These are phyloP conservation scores for Pavo muticus DNA, from an alignment of 2,113 vertebrate species.

Conservation along the genomic window DNA sequence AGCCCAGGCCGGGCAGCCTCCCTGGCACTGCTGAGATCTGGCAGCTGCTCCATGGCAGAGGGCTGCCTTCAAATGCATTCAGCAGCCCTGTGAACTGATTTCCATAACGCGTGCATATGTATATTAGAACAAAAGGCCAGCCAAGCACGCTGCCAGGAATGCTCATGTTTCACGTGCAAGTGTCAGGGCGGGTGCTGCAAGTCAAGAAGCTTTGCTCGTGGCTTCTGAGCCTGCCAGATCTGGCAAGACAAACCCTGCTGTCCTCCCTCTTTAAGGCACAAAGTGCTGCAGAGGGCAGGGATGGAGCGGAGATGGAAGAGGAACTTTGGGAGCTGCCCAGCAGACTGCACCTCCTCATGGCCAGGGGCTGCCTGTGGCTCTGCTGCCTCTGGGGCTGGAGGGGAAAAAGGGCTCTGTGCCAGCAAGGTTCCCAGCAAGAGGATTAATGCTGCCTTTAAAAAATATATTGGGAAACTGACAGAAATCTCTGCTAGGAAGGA, in stretches of 20 bases:
- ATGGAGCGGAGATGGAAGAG: neutral
- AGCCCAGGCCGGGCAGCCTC: neutral
- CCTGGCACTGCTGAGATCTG: neutral
- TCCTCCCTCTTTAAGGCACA: neutral
- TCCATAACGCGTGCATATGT: neutral
- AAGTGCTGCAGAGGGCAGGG: neutral
- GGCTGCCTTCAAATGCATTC: neutral
- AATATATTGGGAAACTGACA: neutral
- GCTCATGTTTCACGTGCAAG: neutral
- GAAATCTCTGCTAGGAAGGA: neutral
- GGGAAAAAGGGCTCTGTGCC: neutral
- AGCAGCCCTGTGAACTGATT: neutral
- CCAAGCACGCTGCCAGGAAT: neutral
- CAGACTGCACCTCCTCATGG: neutral
- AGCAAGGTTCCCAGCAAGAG: neutral
- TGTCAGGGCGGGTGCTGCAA: neutral
- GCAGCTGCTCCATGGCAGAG: neutral
- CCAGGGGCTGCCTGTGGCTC: neutral
- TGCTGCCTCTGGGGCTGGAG: neutral
- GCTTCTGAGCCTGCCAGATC: neutral
- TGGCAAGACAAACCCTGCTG: neutral
- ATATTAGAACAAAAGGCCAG: neutral
- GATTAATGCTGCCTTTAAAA: neutral
- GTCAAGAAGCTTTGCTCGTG: neutral
- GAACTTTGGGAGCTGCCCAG: neutral